Conservation (phyloP, 2,888 invertebrate genomes). For the Dilophus febrilis region DNA sequence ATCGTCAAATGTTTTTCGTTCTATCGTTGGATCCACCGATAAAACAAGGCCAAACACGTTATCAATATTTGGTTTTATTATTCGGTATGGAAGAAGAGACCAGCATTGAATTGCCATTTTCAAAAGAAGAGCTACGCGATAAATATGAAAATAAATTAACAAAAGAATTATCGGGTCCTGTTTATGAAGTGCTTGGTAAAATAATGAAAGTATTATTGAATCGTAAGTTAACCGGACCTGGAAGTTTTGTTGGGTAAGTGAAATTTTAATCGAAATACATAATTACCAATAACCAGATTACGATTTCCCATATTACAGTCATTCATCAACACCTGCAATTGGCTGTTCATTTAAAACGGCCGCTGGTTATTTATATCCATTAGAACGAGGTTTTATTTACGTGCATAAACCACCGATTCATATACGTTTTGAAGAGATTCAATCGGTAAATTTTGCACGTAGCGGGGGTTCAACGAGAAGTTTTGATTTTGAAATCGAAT, state of each 20-base stretch:
- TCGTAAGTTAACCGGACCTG: slow-evolving; percentile 83
- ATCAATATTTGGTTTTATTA: slow-evolving; percentile 85
- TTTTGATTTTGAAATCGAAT: slow-evolving; percentile 82
- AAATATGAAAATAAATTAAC: slow-evolving; percentile 86
- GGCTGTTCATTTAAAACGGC: slow-evolving; percentile 96
- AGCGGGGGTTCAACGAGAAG: slow-evolving; percentile 79
- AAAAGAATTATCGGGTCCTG: slow-evolving; percentile 80
- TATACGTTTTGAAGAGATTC: slow-evolving; percentile 92
- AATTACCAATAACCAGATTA: too few species aligned
- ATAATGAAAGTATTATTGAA: slow-evolving; percentile 93
- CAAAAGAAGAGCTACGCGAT: slow-evolving; percentile 79
- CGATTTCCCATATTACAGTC: too few species aligned
- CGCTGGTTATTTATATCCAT: slow-evolving; percentile 89
- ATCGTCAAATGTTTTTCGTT: slow-evolving; percentile 96
- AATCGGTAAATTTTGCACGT: slow-evolving; percentile 86
- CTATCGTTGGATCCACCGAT: slow-evolving; percentile 97
- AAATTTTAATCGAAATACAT: slow-evolving; percentile 4
- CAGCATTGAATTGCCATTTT: slow-evolving; percentile 74
- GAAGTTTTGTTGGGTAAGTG: slow-evolving; percentile 75
- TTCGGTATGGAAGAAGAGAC: slow-evolving; percentile 93
- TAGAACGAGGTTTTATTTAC: slow-evolving; percentile 96
- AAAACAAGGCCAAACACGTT: slow-evolving; percentile 97
- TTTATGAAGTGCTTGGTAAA: slow-evolving; percentile 88
- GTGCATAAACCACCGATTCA: slow-evolving; percentile 98
- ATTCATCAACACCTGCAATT: slow-evolving; percentile 75